Base-by-base conservation (phyloP, 2,113 vertebrate species). In the Maylandia zebra region DNA sequence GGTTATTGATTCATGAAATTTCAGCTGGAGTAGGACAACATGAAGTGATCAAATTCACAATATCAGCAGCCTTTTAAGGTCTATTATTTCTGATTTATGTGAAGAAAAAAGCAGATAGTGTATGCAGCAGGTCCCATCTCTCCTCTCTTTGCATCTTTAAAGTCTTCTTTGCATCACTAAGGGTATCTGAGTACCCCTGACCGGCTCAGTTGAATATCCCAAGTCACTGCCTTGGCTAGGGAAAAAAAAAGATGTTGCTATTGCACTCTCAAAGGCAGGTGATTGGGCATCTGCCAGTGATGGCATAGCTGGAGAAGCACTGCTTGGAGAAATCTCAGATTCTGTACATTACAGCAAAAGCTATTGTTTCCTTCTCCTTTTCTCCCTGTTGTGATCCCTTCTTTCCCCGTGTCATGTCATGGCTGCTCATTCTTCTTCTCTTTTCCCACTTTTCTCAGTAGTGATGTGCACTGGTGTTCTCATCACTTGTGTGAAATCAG, bases 211-310 rank as follows among this genome's bases (percentile, higher is more conserved):
- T 79, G 48, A 79, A 87, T 88, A 86, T 89, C 88, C 74, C 32
- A 56, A 89, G 88, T 91, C 81, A 92, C 87, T 78, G 91, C 79
- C 82, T 91, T 56, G 74, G 86, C 88, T 86, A 55, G 88, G 69
- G 55, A 74, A 89, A 82, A 27, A 34, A 93, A 90, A 94, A 88
- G 93, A 91, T 91, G 93, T 95, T 95, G 91, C 94, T 93, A 93
- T 93, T 91, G 91, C 88, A 82, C 86, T 90, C 91, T 91, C 93
- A 93, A 94, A 95, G 95, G 94, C 93, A 95, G 95, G 90, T 90
- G 93, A 94, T 90, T 90, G 91, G 92, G 93, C 89, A 74, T 76
- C 94, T 94, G 90, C 90, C 92, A 94, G 87, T 27, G 86, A 90
- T 89, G 88, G 88, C 89, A 59, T 78, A 84, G 88, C 88, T 81